Conservation (phyloP, 1,140 invertebrate species). For the Zaprionus kolodkinae region DNA sequence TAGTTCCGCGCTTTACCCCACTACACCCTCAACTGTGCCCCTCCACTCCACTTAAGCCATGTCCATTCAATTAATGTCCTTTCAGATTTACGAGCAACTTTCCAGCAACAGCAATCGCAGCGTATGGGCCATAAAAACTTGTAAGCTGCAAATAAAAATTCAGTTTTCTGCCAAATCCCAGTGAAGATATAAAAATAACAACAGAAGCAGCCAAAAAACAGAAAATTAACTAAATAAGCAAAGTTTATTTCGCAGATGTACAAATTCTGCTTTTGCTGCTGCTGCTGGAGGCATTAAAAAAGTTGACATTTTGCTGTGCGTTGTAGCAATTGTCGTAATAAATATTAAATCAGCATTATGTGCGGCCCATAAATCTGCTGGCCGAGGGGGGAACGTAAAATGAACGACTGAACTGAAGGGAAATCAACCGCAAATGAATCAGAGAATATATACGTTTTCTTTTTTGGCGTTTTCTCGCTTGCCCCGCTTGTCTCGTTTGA, state of each 20-base stretch:
- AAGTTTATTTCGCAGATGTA: constrained; percentile 63
- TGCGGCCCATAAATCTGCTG: constrained; percentile 66
- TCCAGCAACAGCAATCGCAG: constrained; percentile 14
- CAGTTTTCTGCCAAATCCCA: constrained; percentile 47
- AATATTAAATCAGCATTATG: constrained; percentile 79
- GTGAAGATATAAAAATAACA: constrained; percentile 32
- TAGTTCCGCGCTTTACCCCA: background rate
- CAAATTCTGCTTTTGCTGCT: constrained; percentile 24
- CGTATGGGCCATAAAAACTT: constrained; percentile 53
- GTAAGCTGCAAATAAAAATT: constrained; percentile 70
- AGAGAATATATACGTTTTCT: constrained; percentile 21
- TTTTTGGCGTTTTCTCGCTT: constrained; percentile 43
- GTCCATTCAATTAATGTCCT: constrained; percentile 72
- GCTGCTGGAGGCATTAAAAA: constrained; percentile 50
- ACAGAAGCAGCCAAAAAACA: background rate
- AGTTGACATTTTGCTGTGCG: constrained; percentile 46
- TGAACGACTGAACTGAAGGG: constrained; percentile 48
- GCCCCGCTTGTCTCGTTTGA: constrained; percentile 24
- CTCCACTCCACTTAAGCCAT: constrained; percentile 47
- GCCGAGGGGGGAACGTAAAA: constrained; percentile 28
- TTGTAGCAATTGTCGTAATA: constrained; percentile 64
- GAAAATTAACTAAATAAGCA: constrained; percentile 63
- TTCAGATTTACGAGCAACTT: constrained; percentile 59
- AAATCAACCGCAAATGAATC: constrained; percentile 58
- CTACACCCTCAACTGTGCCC: background rate